Percentiles rank a stretch among this genome's conserved stretches.
phyloP scores from a whole-genome alignment of 23 tunicate genomes.

The Phallusia fumigata region DNA sequence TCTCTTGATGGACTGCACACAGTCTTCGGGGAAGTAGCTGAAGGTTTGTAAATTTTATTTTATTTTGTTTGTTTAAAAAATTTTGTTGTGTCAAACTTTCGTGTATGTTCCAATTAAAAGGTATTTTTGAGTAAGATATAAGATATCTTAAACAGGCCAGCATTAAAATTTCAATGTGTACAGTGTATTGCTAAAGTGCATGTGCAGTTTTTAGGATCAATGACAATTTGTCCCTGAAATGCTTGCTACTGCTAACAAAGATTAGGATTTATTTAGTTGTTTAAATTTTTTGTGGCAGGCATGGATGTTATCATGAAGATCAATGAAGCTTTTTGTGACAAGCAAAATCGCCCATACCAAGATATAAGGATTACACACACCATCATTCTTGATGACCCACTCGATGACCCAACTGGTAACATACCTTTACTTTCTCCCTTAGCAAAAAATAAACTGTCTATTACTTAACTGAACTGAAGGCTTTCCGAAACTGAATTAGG shows the following conservation, averaged over 20 bases:
- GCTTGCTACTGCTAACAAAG: not conserved
- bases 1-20: slow-evolving; percentile 89
- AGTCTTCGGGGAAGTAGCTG: slow-evolving; percentile 94
- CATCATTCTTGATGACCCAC: slow-evolving; percentile 88
- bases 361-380: slow-evolving; percentile 99
- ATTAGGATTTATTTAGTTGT: too few species aligned
- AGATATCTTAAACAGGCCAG: too few species aligned
- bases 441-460: too few species aligned
- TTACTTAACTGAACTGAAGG: too few species aligned
- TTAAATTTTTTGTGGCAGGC: slow-evolving; percentile 29
- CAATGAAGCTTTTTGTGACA: slow-evolving; percentile 84
- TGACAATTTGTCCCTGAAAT: not conserved
- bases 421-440: too few species aligned
- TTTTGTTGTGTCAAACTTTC: too few species aligned
- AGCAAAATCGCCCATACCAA: slow-evolving; percentile 80
- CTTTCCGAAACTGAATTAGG: too few species aligned
- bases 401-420: slow-evolving; percentile 88
- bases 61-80: not conserved
- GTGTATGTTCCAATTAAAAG: too few species aligned
- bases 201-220: too few species aligned
- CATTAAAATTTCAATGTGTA: too few species aligned
- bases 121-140: too few species aligned
- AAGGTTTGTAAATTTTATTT: slow-evolving; percentile 36
- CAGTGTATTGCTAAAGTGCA: too few species aligned
- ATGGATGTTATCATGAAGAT: slow-evolving; percentile 80